These are phyloP conservation scores for Austrolebias charrua DNA, from an alignment of 2,797 vertebrate genomes.

Conservation along the genomic window DNA sequence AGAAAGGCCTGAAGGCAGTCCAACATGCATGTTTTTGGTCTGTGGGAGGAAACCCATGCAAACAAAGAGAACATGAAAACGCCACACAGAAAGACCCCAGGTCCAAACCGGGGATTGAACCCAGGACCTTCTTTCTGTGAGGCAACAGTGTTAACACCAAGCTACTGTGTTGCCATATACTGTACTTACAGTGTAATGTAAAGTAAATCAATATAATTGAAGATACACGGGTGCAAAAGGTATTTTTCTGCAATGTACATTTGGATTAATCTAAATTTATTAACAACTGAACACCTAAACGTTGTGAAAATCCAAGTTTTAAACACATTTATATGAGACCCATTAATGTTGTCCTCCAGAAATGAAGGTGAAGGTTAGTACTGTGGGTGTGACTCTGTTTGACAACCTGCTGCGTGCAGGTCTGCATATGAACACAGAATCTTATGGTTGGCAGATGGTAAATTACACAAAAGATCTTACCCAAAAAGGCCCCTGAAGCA, in stretches of 20 bases:
- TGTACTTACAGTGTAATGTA: not conserved
- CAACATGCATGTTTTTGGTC: too few species aligned
- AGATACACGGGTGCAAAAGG: too few species aligned
- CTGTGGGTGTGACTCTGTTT: constrained; percentile 13
- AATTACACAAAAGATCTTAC: constrained; percentile 79
- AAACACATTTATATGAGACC: constrained; percentile 33
- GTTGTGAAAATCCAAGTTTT: not conserved
- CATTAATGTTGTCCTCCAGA: constrained; percentile 20
- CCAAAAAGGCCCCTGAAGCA: constrained; percentile 88
- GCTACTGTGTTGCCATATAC: too few species aligned
- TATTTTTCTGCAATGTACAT: not conserved
- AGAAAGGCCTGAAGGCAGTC: too few species aligned
- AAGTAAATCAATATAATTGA: not conserved
- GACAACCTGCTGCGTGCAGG: constrained; percentile 26
- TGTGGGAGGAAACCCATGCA: too few species aligned
- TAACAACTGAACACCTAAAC: constrained; percentile 5
- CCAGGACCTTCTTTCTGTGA: too few species aligned
- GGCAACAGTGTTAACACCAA: too few species aligned
- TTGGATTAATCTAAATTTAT: not conserved
- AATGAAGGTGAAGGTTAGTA: constrained; percentile 47
- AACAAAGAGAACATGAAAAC: too few species aligned
- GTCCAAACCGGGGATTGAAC: too few species aligned
- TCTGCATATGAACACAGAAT: constrained; percentile 46
- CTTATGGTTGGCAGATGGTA: constrained; percentile 36
- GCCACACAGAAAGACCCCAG: not conserved